These are phyloP conservation scores for Passer montanus DNA, from an alignment of 2,113 vertebrate species.

Conservation along the genomic window DNA sequence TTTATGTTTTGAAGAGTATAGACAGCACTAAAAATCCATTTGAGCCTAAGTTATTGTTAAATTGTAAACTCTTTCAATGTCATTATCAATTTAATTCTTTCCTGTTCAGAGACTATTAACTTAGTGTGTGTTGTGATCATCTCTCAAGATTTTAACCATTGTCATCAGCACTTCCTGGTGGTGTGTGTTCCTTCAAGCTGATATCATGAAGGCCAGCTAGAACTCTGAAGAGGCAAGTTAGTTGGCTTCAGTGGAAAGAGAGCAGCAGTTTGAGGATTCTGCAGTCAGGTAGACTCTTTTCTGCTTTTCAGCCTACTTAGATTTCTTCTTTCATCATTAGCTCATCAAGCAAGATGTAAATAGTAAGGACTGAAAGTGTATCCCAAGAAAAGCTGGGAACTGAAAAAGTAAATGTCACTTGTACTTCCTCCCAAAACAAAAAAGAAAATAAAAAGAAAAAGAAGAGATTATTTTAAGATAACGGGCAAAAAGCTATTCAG, in stretches of 20 bases:
- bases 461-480: not conserved
- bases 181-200: not conserved
- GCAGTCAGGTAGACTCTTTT: not conserved
- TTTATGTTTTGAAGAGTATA: not conserved
- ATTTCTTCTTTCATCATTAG: not conserved
- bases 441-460: not conserved
- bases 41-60: not conserved
- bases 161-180: not conserved
- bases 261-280: not conserved
- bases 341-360: not conserved
- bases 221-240: not conserved
- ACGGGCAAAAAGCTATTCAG: not conserved
- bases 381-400: not conserved
- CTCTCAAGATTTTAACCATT: not conserved
- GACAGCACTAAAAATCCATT: not conserved
- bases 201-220: not conserved
- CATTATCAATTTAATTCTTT: not conserved
- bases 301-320: not conserved
- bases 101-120: not conserved
- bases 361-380: not conserved
- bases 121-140: not conserved
- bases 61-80: not conserved
- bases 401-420: not conserved
- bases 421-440: not conserved
- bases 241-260: not conserved